Base-by-base conservation (phyloP, 2,113 vertebrate species). In the Nicator chloris region DNA sequence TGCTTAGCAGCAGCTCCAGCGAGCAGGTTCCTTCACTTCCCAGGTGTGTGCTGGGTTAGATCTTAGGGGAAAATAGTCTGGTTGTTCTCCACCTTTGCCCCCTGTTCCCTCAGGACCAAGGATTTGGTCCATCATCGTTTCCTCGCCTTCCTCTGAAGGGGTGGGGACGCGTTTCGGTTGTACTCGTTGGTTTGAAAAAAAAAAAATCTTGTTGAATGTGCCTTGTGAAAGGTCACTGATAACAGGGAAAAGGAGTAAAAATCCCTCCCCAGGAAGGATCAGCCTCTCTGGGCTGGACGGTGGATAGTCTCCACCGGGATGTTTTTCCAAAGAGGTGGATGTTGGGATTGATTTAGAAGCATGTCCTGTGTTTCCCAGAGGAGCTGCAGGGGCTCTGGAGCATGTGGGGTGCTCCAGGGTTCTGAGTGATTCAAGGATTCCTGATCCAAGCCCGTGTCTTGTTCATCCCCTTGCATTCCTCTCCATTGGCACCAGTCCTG, bases 371-470 rank as follows among this genome's bases (percentile, higher is more conserved):
- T 30, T 53, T 80, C 47, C 30, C 57, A 23, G 77, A 24, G 47
- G 47, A 90, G 56, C 30, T 26, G 44, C 19, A 18, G 45, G 39
- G 56, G 50, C 40, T 86, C 35, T 9, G 39, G 39, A 37, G 42
- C 37, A 9, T 2, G 4, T 4, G 6, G 33, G 42, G 28, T 0
- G 2, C 63, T 42, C 61, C 35, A 28, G 40, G 22, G 37, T 13
- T 69, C 26, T 22, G n/a, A 49, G 26, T 3, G 30, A 42, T 23
- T 69, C 40, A 27, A 18, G 53, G 35, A 18, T 2, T 28, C 64
- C 9, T 7, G 27, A 17, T 35, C 23, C 3, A 14, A 82, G 35
- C 47, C 72, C 15, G 0, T 13, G 64, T 26, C 51, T 65, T 30
- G 15, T 31, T 45, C 14, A 3, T 20, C 40, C 30, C 35, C 21